Percentiles rank a stretch among this genome's conserved stretches.
Evolutionary conservation across 2,888 invertebrate species (phyloP).

Genomic region (Melitaea athalia): DNA sequence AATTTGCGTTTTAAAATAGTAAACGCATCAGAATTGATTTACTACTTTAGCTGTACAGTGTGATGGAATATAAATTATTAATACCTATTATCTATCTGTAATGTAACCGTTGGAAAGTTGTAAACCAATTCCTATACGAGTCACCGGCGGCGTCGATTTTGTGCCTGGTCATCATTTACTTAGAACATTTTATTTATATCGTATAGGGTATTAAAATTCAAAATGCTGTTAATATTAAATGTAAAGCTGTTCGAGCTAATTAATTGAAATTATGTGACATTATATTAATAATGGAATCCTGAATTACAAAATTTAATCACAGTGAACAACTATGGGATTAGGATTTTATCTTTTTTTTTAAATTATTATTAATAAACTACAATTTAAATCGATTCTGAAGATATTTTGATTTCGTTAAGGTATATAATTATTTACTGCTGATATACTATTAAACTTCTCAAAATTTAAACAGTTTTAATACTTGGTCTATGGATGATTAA

Average conservation of each 20-base stretch:
- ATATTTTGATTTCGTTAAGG: conserved; percentile 33
- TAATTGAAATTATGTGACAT: conserved; percentile 32
- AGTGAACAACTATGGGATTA: conserved; percentile 41
- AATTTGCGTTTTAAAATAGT: conserved; percentile 35
- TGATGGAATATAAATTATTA: conserved; percentile 7
- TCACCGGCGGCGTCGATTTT: conserved; percentile 33
- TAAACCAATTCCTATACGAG: conserved; percentile 31
- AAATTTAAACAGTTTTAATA: conserved; percentile 41
- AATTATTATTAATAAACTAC: conserved; percentile 36
- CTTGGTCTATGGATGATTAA: conserved; percentile 42
- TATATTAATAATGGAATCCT: conserved; percentile 35
- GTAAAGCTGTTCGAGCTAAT: conserved; percentile 36
- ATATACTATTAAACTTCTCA: conserved; percentile 40
- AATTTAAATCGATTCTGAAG: conserved; percentile 34
- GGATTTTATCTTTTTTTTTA: conserved; percentile 33
- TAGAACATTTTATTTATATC: conserved; percentile 21
- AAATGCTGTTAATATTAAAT: conserved; percentile 30
- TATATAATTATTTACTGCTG: conserved; percentile 39
- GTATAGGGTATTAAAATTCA: conserved; percentile 27
- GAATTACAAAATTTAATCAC: conserved; percentile 38
- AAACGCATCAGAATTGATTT: conserved; percentile 41
- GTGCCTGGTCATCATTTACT: conserved; percentile 36
- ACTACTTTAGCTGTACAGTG: conserved; percentile 30
- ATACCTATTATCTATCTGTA: neutral
- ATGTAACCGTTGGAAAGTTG: conserved; percentile 19